Base-by-base conservation (phyloP, 2,113 vertebrate genomes). In the Dasyornis broadbenti region DNA sequence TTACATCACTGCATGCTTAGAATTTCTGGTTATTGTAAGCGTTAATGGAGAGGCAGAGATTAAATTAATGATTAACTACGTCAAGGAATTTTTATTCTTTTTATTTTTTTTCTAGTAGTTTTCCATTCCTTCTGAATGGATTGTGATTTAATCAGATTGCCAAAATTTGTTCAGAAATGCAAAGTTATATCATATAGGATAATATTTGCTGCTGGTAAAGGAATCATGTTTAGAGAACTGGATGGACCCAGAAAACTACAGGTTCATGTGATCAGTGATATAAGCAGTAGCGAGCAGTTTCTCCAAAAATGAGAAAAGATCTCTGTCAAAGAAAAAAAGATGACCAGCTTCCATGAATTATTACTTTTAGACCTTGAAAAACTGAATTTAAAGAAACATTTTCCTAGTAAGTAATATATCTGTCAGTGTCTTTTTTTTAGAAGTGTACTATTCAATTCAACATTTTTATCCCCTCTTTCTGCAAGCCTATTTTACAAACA, bases 401-500 rank as follows among this genome's bases (percentile, higher is more conserved):
- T 89, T 71, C 26, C 18, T 69, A 50, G 24, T 57, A 37, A 57
- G 7, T 72, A 4, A 28, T 42, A 23, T 76, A 19, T 49, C 11
- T 65, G 8, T 33, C 45, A 71, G 16, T 60, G 22, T 54, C 35
- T 63, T 84, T 81, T 27, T 64, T 15, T 4, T 24, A 27, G 40
- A 84, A 85, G 15, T 93, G 44, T 82, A 75, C 81, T 87, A 85
- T 88, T 12, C 39, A 90, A 30, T 76, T 54, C 12, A 76, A 60
- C 11, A 18, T 54, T 60, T 70, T 96, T 87, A 65, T 37, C 12
- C 80, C 22, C 42, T 94, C 26, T 53, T 92, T 85, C 19, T 86
- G 63, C 44, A 93, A 87, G 28, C 6, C n/a, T 90, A 4, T 93
- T 97, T 94, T 94, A 64, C 78, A 96, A 93, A 83, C 3, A 7